Percentiles rank a stretch among this genome's conserved stretches.
phyloP scores from a whole-genome alignment of 2,888 invertebrate genomes.

The Hymenopus coronatus region DNA sequence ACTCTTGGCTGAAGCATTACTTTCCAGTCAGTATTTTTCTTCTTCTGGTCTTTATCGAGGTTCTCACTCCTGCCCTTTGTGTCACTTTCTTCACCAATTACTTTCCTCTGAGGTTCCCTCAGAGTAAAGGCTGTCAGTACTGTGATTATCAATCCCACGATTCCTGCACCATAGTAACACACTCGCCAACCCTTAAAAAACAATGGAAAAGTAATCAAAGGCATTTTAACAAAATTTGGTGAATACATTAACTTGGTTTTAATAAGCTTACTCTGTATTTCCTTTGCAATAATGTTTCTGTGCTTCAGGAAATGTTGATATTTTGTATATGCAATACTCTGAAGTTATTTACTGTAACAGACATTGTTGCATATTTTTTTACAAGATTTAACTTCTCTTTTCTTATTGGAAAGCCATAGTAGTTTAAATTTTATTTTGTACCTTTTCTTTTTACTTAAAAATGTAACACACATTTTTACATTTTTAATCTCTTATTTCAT shows the following conservation, averaged over 20 bases:
- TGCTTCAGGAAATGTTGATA: no score
- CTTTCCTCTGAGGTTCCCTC: conserved; percentile 70
- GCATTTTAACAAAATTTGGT: neutral
- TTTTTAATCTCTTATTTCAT: no score
- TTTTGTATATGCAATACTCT: no score
- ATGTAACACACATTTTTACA: no score
- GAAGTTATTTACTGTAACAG: no score
- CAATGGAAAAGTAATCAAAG: neutral
- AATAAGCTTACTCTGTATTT: neutral
- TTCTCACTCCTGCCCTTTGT: conserved; percentile 35
- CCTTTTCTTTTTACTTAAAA: no score
- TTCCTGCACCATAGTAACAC: conserved; percentile 77
- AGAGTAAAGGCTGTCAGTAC: conserved; percentile 70
- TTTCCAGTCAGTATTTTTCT: conserved; percentile 65
- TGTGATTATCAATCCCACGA: conserved; percentile 70
- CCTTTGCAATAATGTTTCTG: no score
- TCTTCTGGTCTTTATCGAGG: conserved; percentile 47
- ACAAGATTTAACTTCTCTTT: no score
- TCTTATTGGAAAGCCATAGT: no score
- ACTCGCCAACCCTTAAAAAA: conserved; percentile 71
- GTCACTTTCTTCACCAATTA: conserved; percentile 65
- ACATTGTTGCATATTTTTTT: no score
- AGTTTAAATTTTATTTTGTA: no score
- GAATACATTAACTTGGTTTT: neutral
- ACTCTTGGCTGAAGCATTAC: conserved; percentile 75